Percentiles rank a stretch among this genome's conserved stretches.
Conservation (phyloP, 2,113 vertebrate genomes). For the Lepus timidus region DNA sequence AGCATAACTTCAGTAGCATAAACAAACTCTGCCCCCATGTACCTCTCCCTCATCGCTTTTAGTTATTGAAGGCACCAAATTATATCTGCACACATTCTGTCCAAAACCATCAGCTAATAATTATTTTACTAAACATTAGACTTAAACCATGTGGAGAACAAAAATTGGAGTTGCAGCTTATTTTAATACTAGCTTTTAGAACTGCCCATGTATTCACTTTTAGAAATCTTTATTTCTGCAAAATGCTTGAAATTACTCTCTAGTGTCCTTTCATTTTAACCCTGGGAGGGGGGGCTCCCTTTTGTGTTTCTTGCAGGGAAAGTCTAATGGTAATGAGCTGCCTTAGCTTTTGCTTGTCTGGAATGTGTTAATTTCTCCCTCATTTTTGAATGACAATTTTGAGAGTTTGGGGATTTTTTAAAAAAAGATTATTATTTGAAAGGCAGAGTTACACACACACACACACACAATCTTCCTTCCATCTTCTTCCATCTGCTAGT, state of each 20-base stretch:
- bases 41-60: not conserved
- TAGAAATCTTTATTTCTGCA: conserved; percentile 8
- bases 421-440: too few relatives aligned
- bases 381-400: conserved; percentile 13
- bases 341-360: not conserved
- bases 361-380: not conserved
- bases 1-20: not conserved
- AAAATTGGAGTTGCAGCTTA: not conserved
- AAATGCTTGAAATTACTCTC: not conserved
- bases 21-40: not conserved
- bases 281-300: not conserved
- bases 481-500: too few relatives aligned
- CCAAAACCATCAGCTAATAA: conserved; percentile 4
- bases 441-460: too few relatives aligned
- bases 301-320: not conserved
- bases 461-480: too few relatives aligned
- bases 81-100: not conserved
- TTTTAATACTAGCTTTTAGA: not conserved
- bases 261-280: not conserved
- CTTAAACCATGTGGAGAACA: not conserved
- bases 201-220: not conserved
- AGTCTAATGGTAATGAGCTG: not conserved
- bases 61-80: not conserved
- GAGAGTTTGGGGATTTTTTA: not conserved
- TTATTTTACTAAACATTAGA: not conserved